Conservation (phyloP, 2,888 invertebrate species). For the Diarsia rubi region DNA sequence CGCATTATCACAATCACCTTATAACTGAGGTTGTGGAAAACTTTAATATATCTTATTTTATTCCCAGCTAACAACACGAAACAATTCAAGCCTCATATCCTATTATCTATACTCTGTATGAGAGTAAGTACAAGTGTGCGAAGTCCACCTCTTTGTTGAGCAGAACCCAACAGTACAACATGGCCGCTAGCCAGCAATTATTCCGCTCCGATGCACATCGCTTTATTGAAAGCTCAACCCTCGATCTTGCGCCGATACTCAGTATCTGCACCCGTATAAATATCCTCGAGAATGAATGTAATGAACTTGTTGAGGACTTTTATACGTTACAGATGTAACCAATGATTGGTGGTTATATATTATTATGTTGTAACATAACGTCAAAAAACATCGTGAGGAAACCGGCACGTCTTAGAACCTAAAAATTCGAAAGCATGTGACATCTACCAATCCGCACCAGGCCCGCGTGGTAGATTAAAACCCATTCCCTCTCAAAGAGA, state of each 20-base stretch:
- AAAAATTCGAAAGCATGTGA: no score
- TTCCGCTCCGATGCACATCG: slow-evolving; percentile 50
- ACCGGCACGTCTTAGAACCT: no score
- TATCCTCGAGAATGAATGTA: not conserved
- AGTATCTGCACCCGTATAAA: slow-evolving; percentile 25
- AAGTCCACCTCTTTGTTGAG: slow-evolving; percentile 21
- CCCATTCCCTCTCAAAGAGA: no score
- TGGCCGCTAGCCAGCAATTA: slow-evolving; percentile 55
- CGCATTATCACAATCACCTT: not conserved
- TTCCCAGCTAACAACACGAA: not conserved
- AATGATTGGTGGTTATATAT: not conserved
- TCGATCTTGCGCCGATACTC: slow-evolving; percentile 43
- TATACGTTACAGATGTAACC: not conserved
- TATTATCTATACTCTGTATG: slow-evolving; percentile 3
- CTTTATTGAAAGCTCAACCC: slow-evolving; percentile 54
- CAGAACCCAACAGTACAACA: slow-evolving; percentile 3
- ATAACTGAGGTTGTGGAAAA: not conserved
- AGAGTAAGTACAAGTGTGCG: slow-evolving; percentile 9
- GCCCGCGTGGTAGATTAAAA: no score
- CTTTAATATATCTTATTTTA: not conserved
- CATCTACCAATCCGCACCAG: no score
- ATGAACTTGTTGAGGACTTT: not conserved
- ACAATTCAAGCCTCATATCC: not conserved
- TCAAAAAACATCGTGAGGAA: no score
- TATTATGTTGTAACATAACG: not conserved